Evolutionary conservation across 2,888 invertebrate genomes (phyloP).

Genomic region (Pterostichus niger): DNA sequence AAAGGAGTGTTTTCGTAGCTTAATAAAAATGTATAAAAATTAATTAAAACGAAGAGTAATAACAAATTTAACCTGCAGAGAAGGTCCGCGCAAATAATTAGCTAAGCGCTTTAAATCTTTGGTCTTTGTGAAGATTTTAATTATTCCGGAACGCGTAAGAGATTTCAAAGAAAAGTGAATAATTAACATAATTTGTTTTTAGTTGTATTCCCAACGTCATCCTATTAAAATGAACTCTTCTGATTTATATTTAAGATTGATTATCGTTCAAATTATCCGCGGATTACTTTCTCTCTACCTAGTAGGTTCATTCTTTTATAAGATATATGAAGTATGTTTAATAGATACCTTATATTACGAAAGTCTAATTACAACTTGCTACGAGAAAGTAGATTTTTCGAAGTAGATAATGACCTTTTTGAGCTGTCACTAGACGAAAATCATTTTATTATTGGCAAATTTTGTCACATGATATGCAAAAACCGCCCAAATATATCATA

Average conservation of each 20-base stretch:
- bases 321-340: slow-evolving; percentile 19
- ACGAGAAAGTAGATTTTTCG: slow-evolving; percentile 22
- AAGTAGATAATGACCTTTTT: slow-evolving; percentile 16
- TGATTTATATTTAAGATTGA: background rate
- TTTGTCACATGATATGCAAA: too few relatives aligned
- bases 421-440: slow-evolving; percentile 4
- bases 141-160: slow-evolving; percentile 29
- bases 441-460: slow-evolving; percentile 1
- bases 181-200: slow-evolving; percentile 58
- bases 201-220: slow-evolving; percentile 22
- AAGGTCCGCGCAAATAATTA: slow-evolving; percentile 46
- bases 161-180: slow-evolving; percentile 54
- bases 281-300: slow-evolving; percentile 26
- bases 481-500: too few relatives aligned
- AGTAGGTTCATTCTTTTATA: slow-evolving; percentile 8
- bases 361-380: slow-evolving; percentile 1
- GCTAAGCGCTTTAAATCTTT: slow-evolving; percentile 50
- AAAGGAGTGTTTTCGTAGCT: slow-evolving; percentile 21
- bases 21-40: slow-evolving; percentile 59
- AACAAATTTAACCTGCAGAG: slow-evolving; percentile 48
- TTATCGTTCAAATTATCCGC: background rate
- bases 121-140: slow-evolving; percentile 56
- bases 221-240: slow-evolving; percentile 32
- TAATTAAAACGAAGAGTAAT: slow-evolving; percentile 53
- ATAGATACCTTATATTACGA: slow-evolving; percentile 33